Conservation (phyloP, 2,888 invertebrate genomes). For the Conistra vaccinii region DNA sequence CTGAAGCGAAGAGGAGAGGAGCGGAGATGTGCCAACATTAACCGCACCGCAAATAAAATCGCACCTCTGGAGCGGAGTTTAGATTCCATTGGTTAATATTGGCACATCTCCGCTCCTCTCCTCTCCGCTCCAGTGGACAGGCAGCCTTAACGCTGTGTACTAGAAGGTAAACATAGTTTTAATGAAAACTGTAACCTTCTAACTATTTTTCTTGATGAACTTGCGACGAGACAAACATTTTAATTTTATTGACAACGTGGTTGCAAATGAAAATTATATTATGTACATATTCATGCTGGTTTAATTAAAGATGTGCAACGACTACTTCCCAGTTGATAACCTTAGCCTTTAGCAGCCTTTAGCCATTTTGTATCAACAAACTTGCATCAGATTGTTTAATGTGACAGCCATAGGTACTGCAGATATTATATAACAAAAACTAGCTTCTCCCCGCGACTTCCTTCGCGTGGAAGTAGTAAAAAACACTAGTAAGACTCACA, state of each 20-base stretch:
- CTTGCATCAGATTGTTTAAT: neutral
- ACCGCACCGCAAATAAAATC: too few relatives aligned
- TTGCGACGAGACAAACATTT: slow-evolving; percentile 14
- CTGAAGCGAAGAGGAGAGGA: too few relatives aligned
- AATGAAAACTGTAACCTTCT: slow-evolving; percentile 19
- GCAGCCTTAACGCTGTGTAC: neutral
- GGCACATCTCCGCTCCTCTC: too few relatives aligned
- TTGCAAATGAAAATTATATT: neutral
- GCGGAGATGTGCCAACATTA: too few relatives aligned
- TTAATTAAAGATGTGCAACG: slow-evolving; percentile 4
- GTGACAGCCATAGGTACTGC: neutral
- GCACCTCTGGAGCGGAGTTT: too few relatives aligned
- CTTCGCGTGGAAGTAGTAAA: too few relatives aligned
- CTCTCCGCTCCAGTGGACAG: too few relatives aligned
- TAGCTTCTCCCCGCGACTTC: neutral
- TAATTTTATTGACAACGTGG: slow-evolving; percentile 17
- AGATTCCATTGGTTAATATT: too few relatives aligned
- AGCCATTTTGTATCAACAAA: neutral
- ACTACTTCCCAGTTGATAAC: neutral
- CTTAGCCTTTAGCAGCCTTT: too few relatives aligned
- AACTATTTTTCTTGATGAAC: slow-evolving; percentile 19
- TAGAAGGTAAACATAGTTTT: slow-evolving; percentile 22
- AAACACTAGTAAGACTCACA: too few relatives aligned
- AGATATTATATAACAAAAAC: neutral
- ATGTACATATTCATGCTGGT: neutral